Conservation (phyloP, 2,888 invertebrate species). For the Cataglyphis cursor region DNA sequence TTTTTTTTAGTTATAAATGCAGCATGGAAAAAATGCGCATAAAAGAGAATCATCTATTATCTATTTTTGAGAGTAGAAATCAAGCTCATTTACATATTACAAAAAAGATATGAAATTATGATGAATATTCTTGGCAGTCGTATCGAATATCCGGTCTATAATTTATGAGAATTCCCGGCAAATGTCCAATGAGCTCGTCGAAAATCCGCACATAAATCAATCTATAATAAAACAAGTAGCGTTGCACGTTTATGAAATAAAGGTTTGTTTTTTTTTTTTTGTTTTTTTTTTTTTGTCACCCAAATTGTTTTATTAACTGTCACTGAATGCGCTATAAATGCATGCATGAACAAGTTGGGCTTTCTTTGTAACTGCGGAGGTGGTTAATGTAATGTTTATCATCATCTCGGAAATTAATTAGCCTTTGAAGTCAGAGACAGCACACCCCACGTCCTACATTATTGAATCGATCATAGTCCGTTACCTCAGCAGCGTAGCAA, state of each 20-base stretch:
- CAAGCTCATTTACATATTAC: conserved; percentile 38
- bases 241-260: conserved; percentile 12
- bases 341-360: background rate
- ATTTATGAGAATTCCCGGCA: conserved; percentile 34
- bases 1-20: background rate
- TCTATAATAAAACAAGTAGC: conserved; percentile 30
- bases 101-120: conserved; percentile 33
- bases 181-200: conserved; percentile 36
- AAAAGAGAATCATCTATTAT: background rate
- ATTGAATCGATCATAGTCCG: conserved; percentile 64
- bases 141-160: conserved; percentile 42
- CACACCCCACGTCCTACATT: conserved; percentile 27
- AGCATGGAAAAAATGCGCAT: background rate
- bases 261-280: background rate
- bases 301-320: background rate
- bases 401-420: conserved; percentile 57
- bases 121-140: conserved; percentile 44
- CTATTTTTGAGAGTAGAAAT: conserved; percentile 1
- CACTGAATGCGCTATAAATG: background rate
- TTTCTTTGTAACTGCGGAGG: background rate
- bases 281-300: no score
- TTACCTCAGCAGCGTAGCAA: conserved; percentile 21
- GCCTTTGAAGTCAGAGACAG: conserved; percentile 44
- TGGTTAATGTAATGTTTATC: conserved; percentile 47
- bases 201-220: conserved; percentile 43